Evolutionary conservation across 1,140 invertebrate species (phyloP).

Genomic region (Colletes gigas): DNA sequence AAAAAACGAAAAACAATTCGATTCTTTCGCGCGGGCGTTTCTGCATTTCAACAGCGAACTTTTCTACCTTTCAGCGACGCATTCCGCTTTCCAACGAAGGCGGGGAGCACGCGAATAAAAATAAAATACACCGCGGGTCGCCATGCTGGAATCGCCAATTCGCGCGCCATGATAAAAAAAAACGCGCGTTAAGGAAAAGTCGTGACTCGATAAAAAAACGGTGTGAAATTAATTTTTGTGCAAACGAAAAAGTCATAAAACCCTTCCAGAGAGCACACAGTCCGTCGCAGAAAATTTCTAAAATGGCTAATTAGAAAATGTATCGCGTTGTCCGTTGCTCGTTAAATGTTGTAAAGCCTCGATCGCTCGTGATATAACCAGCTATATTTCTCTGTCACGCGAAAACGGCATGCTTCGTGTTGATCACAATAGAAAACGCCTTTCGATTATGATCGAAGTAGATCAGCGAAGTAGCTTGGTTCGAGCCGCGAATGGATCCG

Average conservation of each 20-base stretch:
- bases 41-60: constrained; percentile 14
- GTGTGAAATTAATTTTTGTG: too few species aligned
- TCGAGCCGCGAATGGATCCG: constrained; percentile 33
- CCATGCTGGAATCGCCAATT: constrained; percentile 6
- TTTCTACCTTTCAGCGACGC: constrained; percentile 11
- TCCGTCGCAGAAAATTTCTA: too few species aligned
- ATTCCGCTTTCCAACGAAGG: background rate
- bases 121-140: constrained; percentile 33
- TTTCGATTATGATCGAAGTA: background rate
- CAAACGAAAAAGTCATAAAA: too few species aligned
- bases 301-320: too few species aligned
- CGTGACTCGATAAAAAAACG: background rate
- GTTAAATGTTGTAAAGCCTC: too few species aligned
- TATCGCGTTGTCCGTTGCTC: too few species aligned
- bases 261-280: too few species aligned
- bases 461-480: background rate
- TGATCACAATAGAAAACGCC: background rate
- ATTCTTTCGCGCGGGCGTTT: constrained; percentile 7
- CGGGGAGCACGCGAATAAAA: constrained; percentile 16
- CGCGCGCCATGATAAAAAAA: constrained; percentile 14
- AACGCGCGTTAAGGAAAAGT: constrained; percentile 4
- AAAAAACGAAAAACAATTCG: constrained; percentile 36
- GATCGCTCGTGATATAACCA: background rate
- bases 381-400: background rate
- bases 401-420: background rate